Evolutionary conservation across 1,140 invertebrate genomes (phyloP), one percentile per base, ranked within the genome.

Genomic region (Littorina saxatilis): DNA sequence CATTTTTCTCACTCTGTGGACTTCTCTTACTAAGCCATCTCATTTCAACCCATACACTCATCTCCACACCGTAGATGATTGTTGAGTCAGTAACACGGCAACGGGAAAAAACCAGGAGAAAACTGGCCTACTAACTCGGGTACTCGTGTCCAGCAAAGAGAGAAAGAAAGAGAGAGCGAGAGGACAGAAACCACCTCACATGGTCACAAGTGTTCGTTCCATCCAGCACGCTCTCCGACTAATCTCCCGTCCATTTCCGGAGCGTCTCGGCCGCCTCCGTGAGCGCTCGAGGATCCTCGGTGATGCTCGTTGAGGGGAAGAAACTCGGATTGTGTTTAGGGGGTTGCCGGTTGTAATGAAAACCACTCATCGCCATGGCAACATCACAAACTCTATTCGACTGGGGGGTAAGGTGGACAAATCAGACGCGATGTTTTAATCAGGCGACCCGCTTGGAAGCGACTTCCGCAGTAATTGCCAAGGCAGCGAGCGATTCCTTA

Each of bases 401-500:
- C 70, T 23, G n/a, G n/a, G n/a, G 70, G 39, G 70, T 73, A 43
- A 39, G 40, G 70, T 43, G 70, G 40, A 73, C 70, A 73, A 73
- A 73, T 73, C 70, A 73, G 37, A 43, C 29, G 17, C 70, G 70
- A 73, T 73, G 70, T 73, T 43, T 73, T 73, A 73, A 73, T 73
- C 70, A 73, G 70, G 20, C 70, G 39, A 39, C 4, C 58, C n/a
- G 20, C 20, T 29, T 61, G 58, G 58, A 61, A n/a, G 20, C 27
- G 70, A 73, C 70, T 43, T 39, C 37, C 39, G 23, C 40, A 39
- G 70, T 73, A 73, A 73, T 73, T 73, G 66, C 17, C 37, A 73
- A n/a, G 70, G 23, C 39, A 73, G 37, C 5, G 43, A 47, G 43
- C 5, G 7, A 17, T 47, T 47, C 43, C 17, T 47, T n/a, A n/a